Conservation (phyloP, 2,113 vertebrate species). For the Pogona vitticeps region DNA sequence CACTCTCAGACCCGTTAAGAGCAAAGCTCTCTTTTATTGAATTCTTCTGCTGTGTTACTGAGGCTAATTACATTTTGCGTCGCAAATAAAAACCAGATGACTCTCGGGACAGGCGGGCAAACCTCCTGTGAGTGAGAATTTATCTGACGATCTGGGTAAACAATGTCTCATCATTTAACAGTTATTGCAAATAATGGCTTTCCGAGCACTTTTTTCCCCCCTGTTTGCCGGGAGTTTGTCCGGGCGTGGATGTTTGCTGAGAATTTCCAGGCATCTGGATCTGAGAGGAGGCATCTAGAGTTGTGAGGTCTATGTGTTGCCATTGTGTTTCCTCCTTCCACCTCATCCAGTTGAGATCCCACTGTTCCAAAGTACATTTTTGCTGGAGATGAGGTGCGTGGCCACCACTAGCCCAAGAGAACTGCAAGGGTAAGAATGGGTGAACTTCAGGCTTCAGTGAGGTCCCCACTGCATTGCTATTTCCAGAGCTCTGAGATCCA, state of each 20-base stretch:
- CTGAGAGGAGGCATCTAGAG: background rate
- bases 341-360: too few species aligned
- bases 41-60: constrained; percentile 78
- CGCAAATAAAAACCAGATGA: constrained; percentile 85
- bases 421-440: too few species aligned
- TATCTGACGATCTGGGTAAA: constrained; percentile 74
- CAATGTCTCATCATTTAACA: constrained; percentile 79
- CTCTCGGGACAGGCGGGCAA: constrained; percentile 65
- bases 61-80: constrained; percentile 82
- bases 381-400: too few species aligned
- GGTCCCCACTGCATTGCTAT: too few species aligned
- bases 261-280: background rate
- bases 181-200: constrained; percentile 75
- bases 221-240: background rate
- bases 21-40: constrained; percentile 79
- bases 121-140: constrained; percentile 73
- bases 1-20: constrained; percentile 70
- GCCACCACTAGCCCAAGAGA: too few species aligned
- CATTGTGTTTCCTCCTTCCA: too few species aligned
- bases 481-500: too few species aligned
- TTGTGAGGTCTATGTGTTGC: too few species aligned
- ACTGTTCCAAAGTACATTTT: too few species aligned
- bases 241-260: too few species aligned
- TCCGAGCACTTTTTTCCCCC: constrained; percentile 75
- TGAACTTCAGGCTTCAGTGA: too few species aligned